Evolutionary conservation across 2,797 vertebrate genomes (phyloP).

Genomic region (Melanotaenia trifasciata): DNA sequence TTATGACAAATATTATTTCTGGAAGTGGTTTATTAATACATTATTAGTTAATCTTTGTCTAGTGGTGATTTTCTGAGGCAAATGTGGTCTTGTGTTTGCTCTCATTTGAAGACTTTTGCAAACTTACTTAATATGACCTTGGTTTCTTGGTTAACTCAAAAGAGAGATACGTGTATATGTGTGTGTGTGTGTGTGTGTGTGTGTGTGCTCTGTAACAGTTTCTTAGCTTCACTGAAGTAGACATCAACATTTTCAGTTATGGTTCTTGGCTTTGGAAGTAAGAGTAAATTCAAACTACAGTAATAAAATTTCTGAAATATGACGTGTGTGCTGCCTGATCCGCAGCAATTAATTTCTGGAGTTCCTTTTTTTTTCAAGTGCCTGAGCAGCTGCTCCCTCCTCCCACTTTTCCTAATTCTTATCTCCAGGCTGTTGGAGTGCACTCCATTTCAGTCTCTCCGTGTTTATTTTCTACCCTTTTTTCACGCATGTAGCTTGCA

Average conservation of each 20-base stretch:
- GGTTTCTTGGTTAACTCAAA: slow-evolving; percentile 32
- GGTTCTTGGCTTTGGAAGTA: slow-evolving; percentile 48
- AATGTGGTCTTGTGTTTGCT: slow-evolving; percentile 10
- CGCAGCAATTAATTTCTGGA: slow-evolving; percentile 79
- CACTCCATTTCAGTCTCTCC: slow-evolving; percentile 66
- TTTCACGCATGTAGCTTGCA: slow-evolving; percentile 34
- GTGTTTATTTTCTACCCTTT: slow-evolving; percentile 57
- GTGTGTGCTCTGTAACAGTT: slow-evolving; percentile 39
- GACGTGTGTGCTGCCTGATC: slow-evolving; percentile 74
- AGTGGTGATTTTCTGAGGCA: neutral
- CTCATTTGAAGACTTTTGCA: slow-evolving; percentile 9
- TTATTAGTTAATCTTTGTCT: slow-evolving; percentile 5
- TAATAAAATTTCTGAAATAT: slow-evolving; percentile 64
- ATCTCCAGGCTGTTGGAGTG: slow-evolving; percentile 67
- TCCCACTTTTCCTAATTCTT: slow-evolving; percentile 59
- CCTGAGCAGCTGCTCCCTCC: slow-evolving; percentile 66
- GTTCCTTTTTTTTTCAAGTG: slow-evolving; percentile 53
- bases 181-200: neutral
- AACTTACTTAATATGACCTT: slow-evolving; percentile 28
- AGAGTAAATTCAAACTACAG: slow-evolving; percentile 58
- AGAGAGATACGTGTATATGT: slow-evolving; percentile 22
- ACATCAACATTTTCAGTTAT: slow-evolving; percentile 48
- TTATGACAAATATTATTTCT: slow-evolving; percentile 1
- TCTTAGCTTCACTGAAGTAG: slow-evolving; percentile 45
- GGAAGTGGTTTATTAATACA: slow-evolving; percentile 4